These are phyloP conservation scores for Hydrolagus affinis DNA, from an alignment of 2,113 vertebrate genomes.

Conservation along the genomic window DNA sequence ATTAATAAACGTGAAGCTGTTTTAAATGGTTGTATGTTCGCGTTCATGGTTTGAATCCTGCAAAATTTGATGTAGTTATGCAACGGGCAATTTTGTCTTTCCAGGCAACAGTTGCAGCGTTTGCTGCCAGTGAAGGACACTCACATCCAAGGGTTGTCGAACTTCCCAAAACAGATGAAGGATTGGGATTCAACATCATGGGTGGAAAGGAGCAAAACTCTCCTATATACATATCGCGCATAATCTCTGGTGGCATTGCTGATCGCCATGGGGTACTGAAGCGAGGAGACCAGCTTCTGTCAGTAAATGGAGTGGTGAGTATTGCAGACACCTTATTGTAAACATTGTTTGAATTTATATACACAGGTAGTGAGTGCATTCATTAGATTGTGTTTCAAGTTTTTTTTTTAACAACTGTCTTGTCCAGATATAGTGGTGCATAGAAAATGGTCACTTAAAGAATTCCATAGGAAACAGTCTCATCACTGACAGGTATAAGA, in stretches of 20 bases:
- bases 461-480: no score
- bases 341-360: background rate
- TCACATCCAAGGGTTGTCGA: slow-evolving; percentile 95
- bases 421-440: no score
- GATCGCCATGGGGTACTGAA: slow-evolving; percentile 91
- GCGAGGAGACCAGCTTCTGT: slow-evolving; percentile 92
- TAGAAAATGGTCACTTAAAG: no score
- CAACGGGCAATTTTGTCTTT: slow-evolving; percentile 34
- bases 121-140: slow-evolving; percentile 95
- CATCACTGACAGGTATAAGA: no score
- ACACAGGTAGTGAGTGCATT: background rate
- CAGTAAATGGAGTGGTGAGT: slow-evolving; percentile 93
- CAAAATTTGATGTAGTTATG: background rate
- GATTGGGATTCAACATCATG: slow-evolving; percentile 97
- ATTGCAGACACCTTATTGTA: background rate
- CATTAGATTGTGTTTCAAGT: no score
- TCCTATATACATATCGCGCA: slow-evolving; percentile 93
- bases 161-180: slow-evolving; percentile 94
- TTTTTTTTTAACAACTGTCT: no score
- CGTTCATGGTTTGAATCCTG: background rate
- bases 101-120: slow-evolving; percentile 92
- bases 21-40: no score
- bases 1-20: no score
- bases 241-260: slow-evolving; percentile 91
- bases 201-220: slow-evolving; percentile 98